Conservation (phyloP, 2,113 vertebrate species). For the Chaetura pelagica region DNA sequence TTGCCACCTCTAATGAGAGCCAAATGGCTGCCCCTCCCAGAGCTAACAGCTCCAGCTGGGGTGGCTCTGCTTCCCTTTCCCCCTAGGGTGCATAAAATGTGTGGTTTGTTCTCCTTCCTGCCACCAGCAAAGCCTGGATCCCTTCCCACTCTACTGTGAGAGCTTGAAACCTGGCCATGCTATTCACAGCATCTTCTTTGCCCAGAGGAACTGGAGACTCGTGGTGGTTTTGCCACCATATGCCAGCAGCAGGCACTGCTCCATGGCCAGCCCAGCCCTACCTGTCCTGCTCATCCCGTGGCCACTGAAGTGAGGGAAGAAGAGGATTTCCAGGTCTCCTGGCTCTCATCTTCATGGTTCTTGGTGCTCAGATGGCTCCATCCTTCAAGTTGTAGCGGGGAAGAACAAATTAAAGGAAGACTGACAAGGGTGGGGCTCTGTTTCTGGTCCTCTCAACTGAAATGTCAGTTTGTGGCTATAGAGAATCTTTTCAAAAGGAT, state of each 20-base stretch:
- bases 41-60: slow-evolving; percentile 37
- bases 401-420: slow-evolving; percentile 29
- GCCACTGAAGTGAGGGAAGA: background rate
- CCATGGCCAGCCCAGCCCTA: background rate
- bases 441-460: background rate
- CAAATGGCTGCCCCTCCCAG: background rate
- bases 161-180: slow-evolving; percentile 52
- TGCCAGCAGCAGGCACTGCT: background rate
- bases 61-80: slow-evolving; percentile 20
- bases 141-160: slow-evolving; percentile 42
- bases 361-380: background rate
- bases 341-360: background rate
- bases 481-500: background rate
- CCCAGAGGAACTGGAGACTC: background rate
- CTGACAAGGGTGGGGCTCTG: background rate
- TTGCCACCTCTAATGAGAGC: background rate
- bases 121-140: slow-evolving; percentile 55
- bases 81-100: slow-evolving; percentile 22
- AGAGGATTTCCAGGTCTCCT: background rate
- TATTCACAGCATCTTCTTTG: slow-evolving; percentile 44
- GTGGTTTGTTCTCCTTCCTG: slow-evolving; percentile 14
- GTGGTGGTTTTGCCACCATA: background rate
- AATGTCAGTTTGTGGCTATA: background rate
- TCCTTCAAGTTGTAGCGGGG: background rate
- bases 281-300: background rate